Percentiles rank a stretch among this genome's conserved stretches.
phyloP scores from a whole-genome alignment of 2,888 invertebrate species.

The Gasteruption jaculator region DNA sequence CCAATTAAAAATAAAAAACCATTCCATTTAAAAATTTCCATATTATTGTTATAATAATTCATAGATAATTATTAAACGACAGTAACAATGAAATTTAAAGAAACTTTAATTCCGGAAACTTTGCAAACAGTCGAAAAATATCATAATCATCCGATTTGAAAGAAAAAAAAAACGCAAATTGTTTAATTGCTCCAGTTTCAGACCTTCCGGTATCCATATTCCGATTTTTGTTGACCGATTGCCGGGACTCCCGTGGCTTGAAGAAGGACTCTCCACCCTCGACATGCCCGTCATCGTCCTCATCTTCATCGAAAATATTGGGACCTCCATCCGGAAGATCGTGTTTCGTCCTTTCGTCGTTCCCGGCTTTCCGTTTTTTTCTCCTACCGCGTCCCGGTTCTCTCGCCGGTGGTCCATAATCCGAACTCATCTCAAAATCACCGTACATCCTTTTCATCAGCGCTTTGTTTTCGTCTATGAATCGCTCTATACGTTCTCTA shows the following conservation, averaged over 20 bases:
- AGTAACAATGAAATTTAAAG: too few relatives aligned
- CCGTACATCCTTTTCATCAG: conserved; percentile 92
- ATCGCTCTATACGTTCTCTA: conserved; percentile 85
- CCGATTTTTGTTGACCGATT: conserved; percentile 54
- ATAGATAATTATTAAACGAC: too few relatives aligned
- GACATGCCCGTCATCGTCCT: conserved; percentile 29
- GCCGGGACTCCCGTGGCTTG: conserved; percentile 57
- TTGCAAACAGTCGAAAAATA: too few relatives aligned
- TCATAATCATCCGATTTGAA: neutral
- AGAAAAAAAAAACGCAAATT: neutral
- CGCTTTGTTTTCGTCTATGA: conserved; percentile 93
- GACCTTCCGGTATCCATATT: conserved; percentile 57
- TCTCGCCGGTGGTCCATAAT: conserved; percentile 55
- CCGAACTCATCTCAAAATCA: conserved; percentile 69
- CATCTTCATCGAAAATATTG: conserved; percentile 24
- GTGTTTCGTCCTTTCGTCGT: conserved; percentile 25
- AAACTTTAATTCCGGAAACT: too few relatives aligned
- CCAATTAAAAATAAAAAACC: too few relatives aligned
- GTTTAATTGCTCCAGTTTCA: neutral
- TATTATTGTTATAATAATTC: too few relatives aligned
- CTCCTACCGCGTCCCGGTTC: conserved; percentile 35
- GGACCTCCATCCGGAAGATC: conserved; percentile 43
- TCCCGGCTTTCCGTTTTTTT: conserved; percentile 23
- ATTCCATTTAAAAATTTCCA: too few relatives aligned
- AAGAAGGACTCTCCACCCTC: conserved; percentile 56